Conservation (phyloP, 2,888 invertebrate genomes). For the Polyommatus icarus region DNA sequence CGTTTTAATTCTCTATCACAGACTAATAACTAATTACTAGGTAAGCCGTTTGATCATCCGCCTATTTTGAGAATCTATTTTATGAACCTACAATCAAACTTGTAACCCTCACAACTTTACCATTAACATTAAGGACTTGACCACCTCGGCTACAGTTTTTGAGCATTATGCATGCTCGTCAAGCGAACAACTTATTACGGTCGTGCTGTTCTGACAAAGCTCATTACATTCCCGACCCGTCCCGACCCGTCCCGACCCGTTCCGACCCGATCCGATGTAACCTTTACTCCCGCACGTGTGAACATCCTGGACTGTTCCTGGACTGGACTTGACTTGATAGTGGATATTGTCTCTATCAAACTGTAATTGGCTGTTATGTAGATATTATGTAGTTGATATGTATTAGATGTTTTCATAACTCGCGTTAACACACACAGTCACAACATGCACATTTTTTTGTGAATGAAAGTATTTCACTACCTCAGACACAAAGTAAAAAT, state of each 20-base stretch:
- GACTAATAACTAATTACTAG: too few species aligned
- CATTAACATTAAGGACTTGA: too few species aligned
- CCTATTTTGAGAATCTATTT: too few species aligned
- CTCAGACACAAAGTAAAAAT: too few species aligned
- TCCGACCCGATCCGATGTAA: not conserved
- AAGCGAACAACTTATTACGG: conserved; percentile 32
- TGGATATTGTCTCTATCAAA: not conserved
- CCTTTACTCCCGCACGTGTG: conserved; percentile 30
- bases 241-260: not conserved
- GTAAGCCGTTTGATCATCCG: too few species aligned
- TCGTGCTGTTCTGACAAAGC: conserved; percentile 24
- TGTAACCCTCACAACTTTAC: too few species aligned
- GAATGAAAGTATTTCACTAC: too few species aligned
- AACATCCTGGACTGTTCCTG: conserved; percentile 2
- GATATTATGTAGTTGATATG: not conserved
- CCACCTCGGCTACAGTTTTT: not conserved
- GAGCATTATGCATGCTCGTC: conserved; percentile 33
- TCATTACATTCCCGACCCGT: conserved; percentile 26
- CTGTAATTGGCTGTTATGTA: not conserved
- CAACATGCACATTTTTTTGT: too few species aligned
- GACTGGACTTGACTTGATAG: not conserved
- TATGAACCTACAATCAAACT: too few species aligned
- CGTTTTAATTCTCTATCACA: too few species aligned
- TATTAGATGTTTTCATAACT: too few species aligned
- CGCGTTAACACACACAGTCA: too few species aligned